phyloP scores from a whole-genome alignment of 1,140 invertebrate genomes.

The Hycleus phaleratus region DNA sequence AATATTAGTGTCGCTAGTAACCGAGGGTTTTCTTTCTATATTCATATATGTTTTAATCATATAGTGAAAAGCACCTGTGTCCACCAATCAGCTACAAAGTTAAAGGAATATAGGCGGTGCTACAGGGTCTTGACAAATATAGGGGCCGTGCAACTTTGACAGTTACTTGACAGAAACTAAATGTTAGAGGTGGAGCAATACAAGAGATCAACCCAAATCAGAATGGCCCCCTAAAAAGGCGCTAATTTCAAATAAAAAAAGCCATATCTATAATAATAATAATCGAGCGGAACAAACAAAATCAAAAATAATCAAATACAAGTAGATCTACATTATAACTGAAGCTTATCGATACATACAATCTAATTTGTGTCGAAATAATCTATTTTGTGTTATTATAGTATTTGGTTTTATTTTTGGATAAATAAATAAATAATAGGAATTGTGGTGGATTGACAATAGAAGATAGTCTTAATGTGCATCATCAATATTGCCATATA shows the following conservation, averaged over 20 bases:
- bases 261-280: no score
- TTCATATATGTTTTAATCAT: slow-evolving; percentile 36
- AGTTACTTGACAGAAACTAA: slow-evolving; percentile 39
- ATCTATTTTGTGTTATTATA: no score
- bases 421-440: no score
- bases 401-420: no score
- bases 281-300: no score
- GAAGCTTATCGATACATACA: no score
- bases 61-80: slow-evolving; percentile 25
- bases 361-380: no score
- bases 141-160: slow-evolving; percentile 37
- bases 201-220: slow-evolving; percentile 36
- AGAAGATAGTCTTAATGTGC: no score
- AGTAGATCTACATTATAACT: no score
- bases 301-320: no score
- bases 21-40: slow-evolving; percentile 25
- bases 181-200: slow-evolving; percentile 38
- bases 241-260: slow-evolving; percentile 34
- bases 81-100: slow-evolving; percentile 32
- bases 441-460: no score
- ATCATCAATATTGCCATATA: no score
- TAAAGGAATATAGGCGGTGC: slow-evolving; percentile 33
- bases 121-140: slow-evolving; percentile 37
- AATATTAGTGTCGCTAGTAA: slow-evolving; percentile 33
- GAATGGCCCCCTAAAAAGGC: slow-evolving; percentile 37